Percentiles rank a stretch among this genome's conserved stretches.
Evolutionary conservation across 1,140 invertebrate species (phyloP).

Genomic region (Drosophila sulfurigaster): DNA sequence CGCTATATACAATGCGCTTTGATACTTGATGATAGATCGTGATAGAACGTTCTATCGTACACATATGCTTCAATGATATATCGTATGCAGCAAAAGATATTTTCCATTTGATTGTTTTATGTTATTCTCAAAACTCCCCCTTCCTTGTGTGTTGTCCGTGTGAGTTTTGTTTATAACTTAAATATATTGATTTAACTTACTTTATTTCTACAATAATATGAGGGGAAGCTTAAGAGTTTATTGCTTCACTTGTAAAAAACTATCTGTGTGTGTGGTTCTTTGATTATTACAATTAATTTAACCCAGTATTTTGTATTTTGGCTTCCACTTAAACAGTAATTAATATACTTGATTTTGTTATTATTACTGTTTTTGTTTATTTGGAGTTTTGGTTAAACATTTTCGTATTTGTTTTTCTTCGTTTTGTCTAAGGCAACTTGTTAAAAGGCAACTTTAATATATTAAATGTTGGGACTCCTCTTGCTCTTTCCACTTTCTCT

Average conservation of each 20-base stretch:
- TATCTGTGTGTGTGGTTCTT: background rate
- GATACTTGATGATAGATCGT: background rate
- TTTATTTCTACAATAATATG: background rate
- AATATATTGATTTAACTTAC: background rate
- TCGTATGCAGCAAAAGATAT: conserved; percentile 41
- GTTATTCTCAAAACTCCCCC: background rate
- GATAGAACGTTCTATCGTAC: conserved; percentile 2
- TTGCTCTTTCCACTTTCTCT: conserved; percentile 9
- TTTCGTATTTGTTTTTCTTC: conserved; percentile 37
- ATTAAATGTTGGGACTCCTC: conserved; percentile 57
- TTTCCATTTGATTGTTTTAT: conserved; percentile 12
- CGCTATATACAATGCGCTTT: conserved; percentile 3
- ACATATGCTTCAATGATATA: conserved; percentile 17
- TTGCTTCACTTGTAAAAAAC: conserved; percentile 14
- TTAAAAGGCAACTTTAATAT: conserved; percentile 80
- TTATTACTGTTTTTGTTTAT: background rate
- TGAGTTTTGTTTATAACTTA: conserved; percentile 32
- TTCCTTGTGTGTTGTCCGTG: conserved; percentile 7
- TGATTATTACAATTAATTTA: conserved; percentile 4
- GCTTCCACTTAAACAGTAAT: conserved; percentile 32
- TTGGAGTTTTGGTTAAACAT: conserved; percentile 49
- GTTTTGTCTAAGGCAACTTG: conserved; percentile 74
- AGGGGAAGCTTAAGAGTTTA: conserved; percentile 7
- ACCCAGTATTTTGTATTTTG: conserved; percentile 38
- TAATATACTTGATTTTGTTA: conserved; percentile 11